These are phyloP conservation scores for Lycodopsis pacificus DNA, from an alignment of 2,797 vertebrate genomes.

Conservation along the genomic window DNA sequence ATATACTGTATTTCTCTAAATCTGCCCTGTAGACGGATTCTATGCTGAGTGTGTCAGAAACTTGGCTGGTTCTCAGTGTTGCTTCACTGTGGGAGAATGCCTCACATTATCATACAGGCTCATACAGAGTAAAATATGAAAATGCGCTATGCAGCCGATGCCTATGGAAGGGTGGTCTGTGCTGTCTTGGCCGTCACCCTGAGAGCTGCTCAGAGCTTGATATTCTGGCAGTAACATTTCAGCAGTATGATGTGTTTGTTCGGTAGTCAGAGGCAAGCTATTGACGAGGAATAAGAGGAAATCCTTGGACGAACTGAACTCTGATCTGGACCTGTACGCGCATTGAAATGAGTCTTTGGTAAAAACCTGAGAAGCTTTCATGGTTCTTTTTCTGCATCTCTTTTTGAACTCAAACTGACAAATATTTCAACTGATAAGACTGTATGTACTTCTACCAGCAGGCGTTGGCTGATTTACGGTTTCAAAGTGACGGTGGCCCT, in stretches of 20 bases:
- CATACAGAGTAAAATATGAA: constrained; percentile 29
- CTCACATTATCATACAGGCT: constrained; percentile 9
- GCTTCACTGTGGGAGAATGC: constrained; percentile 1
- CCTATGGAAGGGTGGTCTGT: constrained; percentile 6
- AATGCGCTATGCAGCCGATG: constrained; percentile 22
- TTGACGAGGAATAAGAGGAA: constrained; percentile 4
- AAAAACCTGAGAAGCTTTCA: background rate
- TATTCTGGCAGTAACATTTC: constrained; percentile 3
- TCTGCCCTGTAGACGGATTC: background rate
- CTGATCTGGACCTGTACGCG: background rate
- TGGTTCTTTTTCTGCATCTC: background rate
- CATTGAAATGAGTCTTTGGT: background rate
- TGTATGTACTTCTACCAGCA: background rate
- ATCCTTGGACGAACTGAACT: constrained; percentile 10
- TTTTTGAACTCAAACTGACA: background rate
- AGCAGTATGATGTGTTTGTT: constrained; percentile 8
- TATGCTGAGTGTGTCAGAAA: constrained; percentile 26
- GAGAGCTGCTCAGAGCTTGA: constrained; percentile 20
- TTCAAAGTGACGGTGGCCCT: background rate
- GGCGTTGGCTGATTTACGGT: background rate
- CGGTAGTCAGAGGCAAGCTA: background rate
- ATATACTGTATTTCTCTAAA: background rate
- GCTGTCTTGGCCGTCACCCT: constrained; percentile 12
- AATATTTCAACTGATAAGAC: background rate
- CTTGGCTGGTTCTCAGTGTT: background rate